Evolutionary conservation across 2,888 invertebrate genomes (phyloP), one percentile per base, ranked within the genome.

Genomic region (Chironomus riparius): DNA sequence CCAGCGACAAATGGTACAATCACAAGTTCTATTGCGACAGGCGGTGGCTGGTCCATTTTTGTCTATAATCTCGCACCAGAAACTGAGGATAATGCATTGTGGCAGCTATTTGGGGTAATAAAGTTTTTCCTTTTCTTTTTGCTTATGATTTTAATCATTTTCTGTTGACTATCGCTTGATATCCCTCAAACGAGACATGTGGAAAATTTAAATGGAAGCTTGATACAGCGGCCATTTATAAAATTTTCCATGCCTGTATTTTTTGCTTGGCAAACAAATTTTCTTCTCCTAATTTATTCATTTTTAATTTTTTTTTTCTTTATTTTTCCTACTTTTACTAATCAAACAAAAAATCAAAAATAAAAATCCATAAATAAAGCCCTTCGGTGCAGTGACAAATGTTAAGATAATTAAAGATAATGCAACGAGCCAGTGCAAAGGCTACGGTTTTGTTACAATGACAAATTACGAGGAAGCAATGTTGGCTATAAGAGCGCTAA

Each of bases 381-480:
- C 74, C 7, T 74, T 74, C 68, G 74, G 74, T 38, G 74, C 74
- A 13, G 74, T 74, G 47, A 61, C 61, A 47, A 94, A 93, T 86
- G 97, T 98, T 80, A 97, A 97, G 88, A 96, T 97, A 81, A 95
- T 97, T 82, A 92, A 96, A 84, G 97, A 97, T 88, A 91, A 93
- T 80, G 91, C 94, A 81, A 95, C 96, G 80, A 95, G 95, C 87
- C 97, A 97, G 86, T 97, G 97, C 88, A 97, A 97, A 87, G 98
- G 98, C 78, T 98, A 97, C 84, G 98, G 97, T 79, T 97, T 97
- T 85, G 97, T 98, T 79, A 97, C 97, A 78, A 98, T 98, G 97
- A 96, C 96, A 82, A 96, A 97, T 85, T 97, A 98, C 84, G 97
- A 97, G 82, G 97, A 98, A 85, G 96, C 97, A 74, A 91, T 96